Percentiles rank a stretch among this genome's conserved stretches.
Evolutionary conservation across 2,797 vertebrate species (phyloP).

Genomic region (Scyliorhinus canicula): DNA sequence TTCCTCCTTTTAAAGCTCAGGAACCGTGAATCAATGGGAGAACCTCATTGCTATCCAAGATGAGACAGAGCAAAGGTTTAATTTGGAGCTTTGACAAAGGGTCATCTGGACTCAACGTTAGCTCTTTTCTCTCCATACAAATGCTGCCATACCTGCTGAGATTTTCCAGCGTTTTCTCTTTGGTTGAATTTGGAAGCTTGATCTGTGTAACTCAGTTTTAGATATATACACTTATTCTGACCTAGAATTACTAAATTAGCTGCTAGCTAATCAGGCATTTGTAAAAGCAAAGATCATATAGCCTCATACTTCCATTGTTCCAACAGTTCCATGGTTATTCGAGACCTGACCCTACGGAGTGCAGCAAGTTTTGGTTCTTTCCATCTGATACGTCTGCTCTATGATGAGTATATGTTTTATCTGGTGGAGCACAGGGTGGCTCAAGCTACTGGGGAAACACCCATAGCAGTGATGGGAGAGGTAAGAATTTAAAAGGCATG

Average conservation of each 20-base stretch:
- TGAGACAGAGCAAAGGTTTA: background rate
- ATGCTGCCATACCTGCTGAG: no score
- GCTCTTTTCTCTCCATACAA: no score
- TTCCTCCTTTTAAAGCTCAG: background rate
- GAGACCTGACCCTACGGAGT: constrained; percentile 69
- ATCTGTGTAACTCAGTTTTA: background rate
- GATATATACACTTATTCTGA: background rate
- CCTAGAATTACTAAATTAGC: background rate
- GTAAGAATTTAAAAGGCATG: constrained; percentile 54
- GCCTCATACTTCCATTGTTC: constrained; percentile 50
- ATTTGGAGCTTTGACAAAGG: background rate
- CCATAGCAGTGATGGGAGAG: constrained; percentile 70
- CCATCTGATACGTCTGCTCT: constrained; percentile 71
- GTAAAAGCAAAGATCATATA: constrained; percentile 36
- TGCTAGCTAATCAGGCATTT: background rate
- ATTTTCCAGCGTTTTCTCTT: no score
- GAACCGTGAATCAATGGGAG: background rate
- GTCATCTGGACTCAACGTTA: no score
- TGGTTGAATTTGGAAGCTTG: background rate
- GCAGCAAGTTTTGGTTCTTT: constrained; percentile 75
- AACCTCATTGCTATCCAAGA: background rate
- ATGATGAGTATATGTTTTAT: constrained; percentile 74
- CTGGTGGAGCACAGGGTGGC: constrained; percentile 70
- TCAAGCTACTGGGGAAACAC: constrained; percentile 68
- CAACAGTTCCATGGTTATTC: constrained; percentile 72